Conservation (phyloP, 2,113 vertebrate species). For the Beaufortia kweichowensis region DNA sequence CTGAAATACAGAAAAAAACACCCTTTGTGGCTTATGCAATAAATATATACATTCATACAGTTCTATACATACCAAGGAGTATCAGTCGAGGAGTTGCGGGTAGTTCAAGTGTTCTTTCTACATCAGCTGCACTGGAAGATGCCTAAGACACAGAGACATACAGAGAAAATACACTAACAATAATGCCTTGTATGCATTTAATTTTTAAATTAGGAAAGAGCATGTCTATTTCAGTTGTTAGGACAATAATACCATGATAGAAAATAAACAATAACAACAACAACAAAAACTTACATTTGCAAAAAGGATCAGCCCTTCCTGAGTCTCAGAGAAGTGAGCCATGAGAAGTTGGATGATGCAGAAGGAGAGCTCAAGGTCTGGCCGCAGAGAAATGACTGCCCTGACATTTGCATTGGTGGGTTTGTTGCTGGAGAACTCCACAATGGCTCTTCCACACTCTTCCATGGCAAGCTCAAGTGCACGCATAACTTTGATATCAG, state of each 20-base stretch:
- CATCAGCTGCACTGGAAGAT: conserved; percentile 18
- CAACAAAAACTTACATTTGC: conserved; percentile 29
- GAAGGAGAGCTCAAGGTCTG: not conserved
- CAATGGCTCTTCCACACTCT: not conserved
- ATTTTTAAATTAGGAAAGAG: not conserved
- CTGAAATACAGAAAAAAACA: too few relatives aligned
- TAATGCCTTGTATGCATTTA: too few relatives aligned
- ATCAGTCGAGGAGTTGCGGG: conserved; percentile 26
- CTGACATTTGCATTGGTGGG: not conserved
- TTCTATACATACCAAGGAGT: conserved; percentile 30
- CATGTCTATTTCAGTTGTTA: not conserved
- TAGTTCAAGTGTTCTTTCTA: conserved; percentile 14
- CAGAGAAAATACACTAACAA: not conserved
- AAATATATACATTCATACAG: too few relatives aligned
- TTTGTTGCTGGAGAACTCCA: not conserved
- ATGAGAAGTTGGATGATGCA: conserved; percentile 13
- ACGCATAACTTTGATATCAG: conserved; percentile 33
- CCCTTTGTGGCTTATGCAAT: too few relatives aligned
- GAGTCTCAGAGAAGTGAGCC: conserved; percentile 27
- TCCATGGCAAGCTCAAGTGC: conserved; percentile 11
- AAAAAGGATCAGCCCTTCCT: conserved; percentile 11
- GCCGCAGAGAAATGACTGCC: not conserved
- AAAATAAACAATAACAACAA: conserved; percentile 18
- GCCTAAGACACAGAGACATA: conserved; percentile 13
- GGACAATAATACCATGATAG: not conserved